A percentile compares a stretch with the other conserved stretches of the same genome.
These are phyloP conservation scores for Notodromas monacha DNA, from an alignment of 2,888 invertebrate species.

Conservation along the genomic window DNA sequence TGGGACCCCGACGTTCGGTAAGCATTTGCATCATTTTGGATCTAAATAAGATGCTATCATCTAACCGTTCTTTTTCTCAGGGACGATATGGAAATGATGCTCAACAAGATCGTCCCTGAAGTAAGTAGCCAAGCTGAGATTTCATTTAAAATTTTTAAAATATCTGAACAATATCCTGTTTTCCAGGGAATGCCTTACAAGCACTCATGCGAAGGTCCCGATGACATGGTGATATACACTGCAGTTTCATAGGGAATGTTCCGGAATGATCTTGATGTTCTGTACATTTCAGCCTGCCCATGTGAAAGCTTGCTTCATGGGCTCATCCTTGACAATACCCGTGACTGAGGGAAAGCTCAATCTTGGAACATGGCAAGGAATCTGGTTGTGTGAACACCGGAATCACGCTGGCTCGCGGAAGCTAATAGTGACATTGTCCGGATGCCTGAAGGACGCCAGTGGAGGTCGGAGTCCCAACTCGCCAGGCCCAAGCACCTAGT, in stretches of 20 bases:
- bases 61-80: conserved; percentile 17
- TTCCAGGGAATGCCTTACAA: conserved; percentile 52
- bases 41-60: neutral
- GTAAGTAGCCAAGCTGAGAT: conserved; percentile 14
- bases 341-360: conserved; percentile 81
- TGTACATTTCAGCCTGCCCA: conserved; percentile 48
- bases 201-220: conserved; percentile 90
- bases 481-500: too few relatives aligned
- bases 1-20: conserved; percentile 77
- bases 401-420: conserved; percentile 78
- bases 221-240: conserved; percentile 50
- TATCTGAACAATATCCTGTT: conserved; percentile 6
- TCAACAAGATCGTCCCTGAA: conserved; percentile 92
- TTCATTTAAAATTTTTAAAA: conserved; percentile 7
- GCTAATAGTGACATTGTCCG: conserved; percentile 55
- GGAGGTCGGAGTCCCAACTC: neutral
- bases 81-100: conserved; percentile 97
- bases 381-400: conserved; percentile 91
- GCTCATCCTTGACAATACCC: conserved; percentile 74
- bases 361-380: conserved; percentile 71
- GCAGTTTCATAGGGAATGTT: too few relatives aligned
- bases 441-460: conserved; percentile 37
- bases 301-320: conserved; percentile 82
- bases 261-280: neutral
- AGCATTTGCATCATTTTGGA: conserved; percentile 10